Percentiles rank a stretch among this genome's conserved stretches.
Evolutionary conservation across 2,888 invertebrate genomes (phyloP).

Genomic region (Blastobasis adustella): DNA sequence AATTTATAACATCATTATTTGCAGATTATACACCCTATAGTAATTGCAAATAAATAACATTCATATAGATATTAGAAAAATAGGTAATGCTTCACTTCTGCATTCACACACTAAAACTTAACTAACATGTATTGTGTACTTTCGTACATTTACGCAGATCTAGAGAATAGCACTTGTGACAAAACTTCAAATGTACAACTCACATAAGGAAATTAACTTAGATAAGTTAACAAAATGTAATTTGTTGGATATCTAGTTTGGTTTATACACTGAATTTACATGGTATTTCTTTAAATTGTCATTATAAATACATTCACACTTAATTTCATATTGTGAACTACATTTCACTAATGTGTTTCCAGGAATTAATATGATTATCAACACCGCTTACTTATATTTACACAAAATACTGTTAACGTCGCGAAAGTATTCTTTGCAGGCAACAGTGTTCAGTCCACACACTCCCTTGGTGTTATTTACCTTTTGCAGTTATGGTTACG

Average conservation of each 20-base stretch:
- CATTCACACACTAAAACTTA: conserved; percentile 28
- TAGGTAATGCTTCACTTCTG: conserved; percentile 18
- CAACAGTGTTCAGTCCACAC: conserved; percentile 28
- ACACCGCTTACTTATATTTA: conserved; percentile 51
- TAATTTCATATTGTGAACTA: conserved; percentile 26
- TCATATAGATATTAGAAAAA: conserved; percentile 27
- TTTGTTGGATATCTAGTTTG: conserved; percentile 30
- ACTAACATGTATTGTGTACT: conserved; percentile 22
- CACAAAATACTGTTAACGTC: conserved; percentile 58
- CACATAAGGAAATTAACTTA: conserved; percentile 3
- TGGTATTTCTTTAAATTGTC: conserved; percentile 33
- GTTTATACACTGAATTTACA: conserved; percentile 55
- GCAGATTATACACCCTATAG: conserved; percentile 13
- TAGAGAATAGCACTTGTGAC: conserved; percentile 51
- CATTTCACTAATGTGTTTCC: conserved; percentile 43
- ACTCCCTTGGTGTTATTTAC: conserved; percentile 52
- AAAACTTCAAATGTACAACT: conserved; percentile 35
- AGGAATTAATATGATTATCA: conserved; percentile 42
- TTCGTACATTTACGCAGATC: conserved; percentile 43
- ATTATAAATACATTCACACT: conserved; percentile 48
- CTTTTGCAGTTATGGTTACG: conserved; percentile 63
- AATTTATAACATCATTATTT: conserved; percentile 23
- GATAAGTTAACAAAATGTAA: not conserved
- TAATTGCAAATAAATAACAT: conserved; percentile 24
- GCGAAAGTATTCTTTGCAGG: conserved; percentile 40